Conservation (phyloP, 2,888 invertebrate genomes). For the Psylliodes chrysocephalus region DNA sequence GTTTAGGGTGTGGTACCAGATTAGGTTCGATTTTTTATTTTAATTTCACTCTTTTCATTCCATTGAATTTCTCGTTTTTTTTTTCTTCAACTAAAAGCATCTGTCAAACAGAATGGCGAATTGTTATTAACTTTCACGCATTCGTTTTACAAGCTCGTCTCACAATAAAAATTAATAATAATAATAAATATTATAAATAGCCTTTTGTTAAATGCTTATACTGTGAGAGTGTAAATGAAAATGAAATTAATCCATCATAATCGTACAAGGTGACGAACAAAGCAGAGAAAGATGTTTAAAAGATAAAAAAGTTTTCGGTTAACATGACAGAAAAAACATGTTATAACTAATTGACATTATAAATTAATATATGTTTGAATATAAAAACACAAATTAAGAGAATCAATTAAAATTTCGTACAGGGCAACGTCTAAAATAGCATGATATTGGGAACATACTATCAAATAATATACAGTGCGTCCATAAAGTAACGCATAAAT, state of each 20-base stretch:
- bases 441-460: too few species aligned
- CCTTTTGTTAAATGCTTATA: not conserved
- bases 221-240: conserved; percentile 7
- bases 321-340: too few species aligned
- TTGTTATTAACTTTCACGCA: conserved; percentile 11
- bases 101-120: conserved; percentile 1
- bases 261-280: too few species aligned
- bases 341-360: too few species aligned
- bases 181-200: conserved; percentile 6
- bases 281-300: not conserved
- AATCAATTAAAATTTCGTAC: too few species aligned
- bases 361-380: too few species aligned
- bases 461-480: too few species aligned
- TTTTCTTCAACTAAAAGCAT: not conserved
- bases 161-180: not conserved
- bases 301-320: too few species aligned
- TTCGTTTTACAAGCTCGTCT: conserved; percentile 1
- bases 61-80: not conserved
- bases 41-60: conserved; percentile 13
- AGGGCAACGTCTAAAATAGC: too few species aligned
- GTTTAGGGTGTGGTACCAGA: not conserved
- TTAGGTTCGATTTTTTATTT: not conserved
- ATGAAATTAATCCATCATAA: conserved; percentile 2
- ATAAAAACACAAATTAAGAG: too few species aligned
- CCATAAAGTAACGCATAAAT: too few species aligned